Base-by-base conservation (phyloP, 1,140 invertebrate species). In the Ceratitis capitata region DNA sequence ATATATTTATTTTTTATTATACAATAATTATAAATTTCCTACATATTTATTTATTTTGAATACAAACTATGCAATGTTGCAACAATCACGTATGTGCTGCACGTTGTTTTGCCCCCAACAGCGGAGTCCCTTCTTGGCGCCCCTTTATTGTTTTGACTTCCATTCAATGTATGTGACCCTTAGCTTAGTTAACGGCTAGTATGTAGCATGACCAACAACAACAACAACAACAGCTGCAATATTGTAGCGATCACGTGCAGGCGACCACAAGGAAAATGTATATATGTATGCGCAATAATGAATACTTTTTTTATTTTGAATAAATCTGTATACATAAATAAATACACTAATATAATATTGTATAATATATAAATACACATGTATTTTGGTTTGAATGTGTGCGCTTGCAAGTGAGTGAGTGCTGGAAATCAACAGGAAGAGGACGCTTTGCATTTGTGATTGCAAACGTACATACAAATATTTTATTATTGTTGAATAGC, bases 111-210 rank as follows among this genome's bases (percentile, higher is more conserved):
- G 69, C 39, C 69, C n/a, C 39, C 39, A 42, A 78, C 39, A 78
- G 10, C 9, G n/a, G 42, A 16, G 16, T 10, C 39, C 69, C 69
- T 45, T 47, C 69, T 45, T 42, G 39, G 69, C 69, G 69, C 69
- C 69, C 69, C 42, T 78, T 78, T 78, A 78, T 78, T 45, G n/a
- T 78, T 26, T 47, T 47, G 69, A 78, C 69, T 78, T 78, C 69
- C 45, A 1, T n/a, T 45, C 69, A 10, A n/a, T 42, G 16, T 78
- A 39, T 42, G 16, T 78, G 69, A 78, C 69, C 69, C 69, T 78
- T 78, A 78, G 69, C 39, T 45, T 19, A 78, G 39, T 35, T 78
- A 78, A 47, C 69, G 69, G 69, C 69, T n/a, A 45, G 6, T 45
- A 32, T n/a, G n/a, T n/a, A n/a, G n/a, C n/a, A n/a, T n/a, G n/a